A percentile compares a stretch with the other conserved stretches of the same genome.
Conservation (phyloP, 2,888 invertebrate genomes). For the Lomographa bimaculata region DNA sequence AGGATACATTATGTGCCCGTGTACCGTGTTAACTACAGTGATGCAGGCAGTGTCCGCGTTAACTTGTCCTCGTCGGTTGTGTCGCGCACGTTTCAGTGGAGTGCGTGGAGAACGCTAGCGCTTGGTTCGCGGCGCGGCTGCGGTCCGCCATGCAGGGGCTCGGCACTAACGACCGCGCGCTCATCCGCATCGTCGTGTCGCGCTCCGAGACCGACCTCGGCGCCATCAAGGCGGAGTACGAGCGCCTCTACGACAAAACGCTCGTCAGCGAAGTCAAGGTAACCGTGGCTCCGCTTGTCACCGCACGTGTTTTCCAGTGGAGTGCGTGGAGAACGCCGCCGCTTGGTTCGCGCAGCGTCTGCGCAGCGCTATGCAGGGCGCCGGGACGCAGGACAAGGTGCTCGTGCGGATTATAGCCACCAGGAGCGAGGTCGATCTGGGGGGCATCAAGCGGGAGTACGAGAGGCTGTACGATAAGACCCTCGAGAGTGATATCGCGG, state of each 20-base stretch:
- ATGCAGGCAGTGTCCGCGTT: too few species aligned
- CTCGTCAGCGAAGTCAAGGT: conserved; percentile 86
- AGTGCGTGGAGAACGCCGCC: conserved; percentile 87
- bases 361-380: conserved; percentile 86
- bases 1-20: too few species aligned
- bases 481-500: conserved; percentile 85
- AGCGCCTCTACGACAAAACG: conserved; percentile 87
- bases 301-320: conserved; percentile 80
- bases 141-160: conserved; percentile 87
- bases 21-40: too few species aligned
- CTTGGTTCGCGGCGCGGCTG: conserved; percentile 87
- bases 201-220: conserved; percentile 88
- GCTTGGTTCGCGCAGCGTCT: conserved; percentile 88
- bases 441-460: conserved; percentile 87
- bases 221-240: conserved; percentile 87
- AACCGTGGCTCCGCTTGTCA: conserved; percentile 28
- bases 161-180: conserved; percentile 88
- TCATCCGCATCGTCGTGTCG: conserved; percentile 88
- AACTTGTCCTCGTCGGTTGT: neutral
- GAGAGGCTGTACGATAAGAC: conserved; percentile 87
- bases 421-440: conserved; percentile 88
- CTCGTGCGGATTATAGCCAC: conserved; percentile 87
- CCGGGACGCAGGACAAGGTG: conserved; percentile 88
- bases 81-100: conserved; percentile 80
- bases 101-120: conserved; percentile 86